A percentile compares a stretch with the other conserved stretches of the same genome.
phyloP scores from a whole-genome alignment of 2,113 vertebrate species.

The Austrofundulus limnaeus region DNA sequence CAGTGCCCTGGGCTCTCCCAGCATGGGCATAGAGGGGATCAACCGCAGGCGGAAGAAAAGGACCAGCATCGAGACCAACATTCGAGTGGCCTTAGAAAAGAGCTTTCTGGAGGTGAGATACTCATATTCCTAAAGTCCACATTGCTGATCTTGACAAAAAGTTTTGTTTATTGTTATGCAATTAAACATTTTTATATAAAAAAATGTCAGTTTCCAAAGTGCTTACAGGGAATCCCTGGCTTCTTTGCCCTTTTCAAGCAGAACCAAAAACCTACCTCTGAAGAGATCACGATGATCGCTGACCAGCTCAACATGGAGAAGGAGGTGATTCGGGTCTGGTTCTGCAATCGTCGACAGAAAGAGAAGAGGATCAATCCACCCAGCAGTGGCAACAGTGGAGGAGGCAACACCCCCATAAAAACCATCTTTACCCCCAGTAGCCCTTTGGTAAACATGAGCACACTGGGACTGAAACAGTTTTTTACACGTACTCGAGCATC shows the following conservation, averaged over 20 bases:
- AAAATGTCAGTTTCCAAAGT: slow-evolving; percentile 22
- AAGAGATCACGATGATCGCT: slow-evolving; percentile 99
- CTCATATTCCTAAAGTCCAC: neutral
- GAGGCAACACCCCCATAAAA: slow-evolving; percentile 91
- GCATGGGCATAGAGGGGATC: slow-evolving; percentile 92
- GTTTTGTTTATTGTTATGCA: neutral
- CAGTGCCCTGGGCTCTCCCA: slow-evolving; percentile 92
- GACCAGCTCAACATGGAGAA: slow-evolving; percentile 99
- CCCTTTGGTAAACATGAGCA: slow-evolving; percentile 84
- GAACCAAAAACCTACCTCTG: slow-evolving; percentile 99
- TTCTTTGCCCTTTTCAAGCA: slow-evolving; percentile 83
- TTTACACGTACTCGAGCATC: neutral
- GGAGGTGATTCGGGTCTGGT: slow-evolving; percentile 99
- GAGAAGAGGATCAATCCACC: slow-evolving; percentile 99
- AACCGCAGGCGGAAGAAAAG: slow-evolving; percentile 99
- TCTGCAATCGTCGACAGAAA: slow-evolving; percentile 99
- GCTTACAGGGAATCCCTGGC: slow-evolving; percentile 73
- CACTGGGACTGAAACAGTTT: neutral
- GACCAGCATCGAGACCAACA: slow-evolving; percentile 99
- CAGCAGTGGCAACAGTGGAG: slow-evolving; percentile 85
- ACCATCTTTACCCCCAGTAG: slow-evolving; percentile 92
- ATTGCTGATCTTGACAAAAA: neutral
- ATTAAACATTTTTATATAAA: neutral
- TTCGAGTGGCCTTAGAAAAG: slow-evolving; percentile 99
- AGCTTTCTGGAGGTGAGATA: slow-evolving; percentile 97